Evolutionary conservation across 2,797 vertebrate species (phyloP), one percentile per base, ranked within the genome.

Genomic region (Lacerta agilis): DNA sequence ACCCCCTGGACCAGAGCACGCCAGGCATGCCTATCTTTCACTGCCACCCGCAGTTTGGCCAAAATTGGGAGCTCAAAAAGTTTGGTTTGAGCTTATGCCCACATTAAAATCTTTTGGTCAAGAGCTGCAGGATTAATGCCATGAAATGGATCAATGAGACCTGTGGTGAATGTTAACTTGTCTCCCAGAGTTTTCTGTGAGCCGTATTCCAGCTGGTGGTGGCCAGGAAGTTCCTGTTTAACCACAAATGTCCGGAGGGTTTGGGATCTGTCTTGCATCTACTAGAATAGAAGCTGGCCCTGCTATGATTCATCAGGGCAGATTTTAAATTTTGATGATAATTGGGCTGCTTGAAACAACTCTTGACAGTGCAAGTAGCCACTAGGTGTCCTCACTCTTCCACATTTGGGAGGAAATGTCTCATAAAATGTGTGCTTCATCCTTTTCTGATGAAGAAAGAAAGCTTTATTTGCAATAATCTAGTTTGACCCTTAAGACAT

Each of bases 351-450:
- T n/a, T 64, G 66, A 4, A 41, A 9, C 49, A 1, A 29, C 11
- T 15, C 15, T 27, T 18, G 43, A 66, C 11, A 8, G 25, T 20
- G 2, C 20, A 23, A 20, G 2, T 29, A 17, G 72, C 86, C 90
- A n/a, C 88, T 89, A 88, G 92, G 67, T 82, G 90, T 45, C 90
- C 66, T 25, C 85, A 75, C 43, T 20, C 36, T 43, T 84, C 83
- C 45, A 8, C 8, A 11, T 2, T 5, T 72, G 41, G 3, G 1
- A n/a, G 0, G 6, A 23, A 18, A n/a, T 8, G 2, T 18, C 23
- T 64, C 2, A 45, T 18, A 75, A 29, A 23, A 27, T 36, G 17
- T 25, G 8, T 13, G 36, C 2, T 10, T 81, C 27, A 27, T 27
- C 25, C 7, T 84, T 43, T 11, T 61, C 58, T 29, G 33, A 61